These are phyloP conservation scores for Coptodon bakossiorum DNA, from an alignment of 2,113 vertebrate genomes.

Conservation along the genomic window DNA sequence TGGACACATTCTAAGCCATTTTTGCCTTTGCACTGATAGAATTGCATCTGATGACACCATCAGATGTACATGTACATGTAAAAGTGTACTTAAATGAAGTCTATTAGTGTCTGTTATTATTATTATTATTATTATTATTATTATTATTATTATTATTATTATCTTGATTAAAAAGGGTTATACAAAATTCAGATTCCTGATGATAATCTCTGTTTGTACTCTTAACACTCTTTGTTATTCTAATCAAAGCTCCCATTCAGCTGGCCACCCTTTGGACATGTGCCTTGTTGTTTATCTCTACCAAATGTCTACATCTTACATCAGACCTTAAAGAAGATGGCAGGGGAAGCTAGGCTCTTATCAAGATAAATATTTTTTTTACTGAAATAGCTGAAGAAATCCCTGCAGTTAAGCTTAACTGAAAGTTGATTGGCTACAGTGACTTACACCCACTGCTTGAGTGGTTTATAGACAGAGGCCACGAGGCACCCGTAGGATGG, in stretches of 20 bases:
- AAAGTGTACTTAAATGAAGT: not conserved
- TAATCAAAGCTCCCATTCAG: not conserved
- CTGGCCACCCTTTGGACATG: not conserved
- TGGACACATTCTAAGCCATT: not conserved
- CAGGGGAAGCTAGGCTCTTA: not conserved
- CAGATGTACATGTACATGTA: not conserved
- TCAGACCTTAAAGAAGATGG: not conserved
- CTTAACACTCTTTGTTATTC: not conserved
- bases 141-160: not conserved
- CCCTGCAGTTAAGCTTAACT: not conserved
- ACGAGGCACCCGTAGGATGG: not conserved
- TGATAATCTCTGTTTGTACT: not conserved
- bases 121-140: not conserved
- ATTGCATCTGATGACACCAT: not conserved
- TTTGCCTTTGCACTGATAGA: not conserved
- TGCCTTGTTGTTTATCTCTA: not conserved
- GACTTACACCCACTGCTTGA: not conserved
- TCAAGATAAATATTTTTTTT: not conserved
- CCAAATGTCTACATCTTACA: not conserved
- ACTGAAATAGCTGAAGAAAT: not conserved
- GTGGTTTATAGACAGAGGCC: not conserved
- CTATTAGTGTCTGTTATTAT: not conserved
- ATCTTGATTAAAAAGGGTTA: not conserved
- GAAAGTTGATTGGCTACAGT: not conserved
- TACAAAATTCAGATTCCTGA: not conserved